Percentiles rank a stretch among this genome's conserved stretches.
Evolutionary conservation across 1,140 invertebrate species (phyloP).

Genomic region (Trichomalopsis sarcophagae): DNA sequence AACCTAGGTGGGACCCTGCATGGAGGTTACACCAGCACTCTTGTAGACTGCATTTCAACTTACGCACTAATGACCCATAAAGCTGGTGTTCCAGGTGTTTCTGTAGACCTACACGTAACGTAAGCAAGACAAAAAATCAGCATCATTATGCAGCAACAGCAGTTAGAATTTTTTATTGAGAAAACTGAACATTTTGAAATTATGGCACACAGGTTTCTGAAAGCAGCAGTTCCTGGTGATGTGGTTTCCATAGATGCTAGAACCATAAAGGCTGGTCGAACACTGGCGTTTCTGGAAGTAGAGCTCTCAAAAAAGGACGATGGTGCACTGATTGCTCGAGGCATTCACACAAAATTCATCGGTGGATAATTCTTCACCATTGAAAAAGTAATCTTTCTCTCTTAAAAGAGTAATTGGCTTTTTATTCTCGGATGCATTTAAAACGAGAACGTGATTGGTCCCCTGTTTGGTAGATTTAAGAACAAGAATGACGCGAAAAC

Average conservation of each 20-base stretch:
- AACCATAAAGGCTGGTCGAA: conserved; percentile 85
- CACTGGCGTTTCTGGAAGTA: conserved; percentile 87
- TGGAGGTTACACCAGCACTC: conserved; percentile 87
- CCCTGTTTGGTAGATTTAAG: too few relatives aligned
- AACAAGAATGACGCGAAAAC: too few relatives aligned
- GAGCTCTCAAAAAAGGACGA: conserved; percentile 84
- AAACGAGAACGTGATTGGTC: too few relatives aligned
- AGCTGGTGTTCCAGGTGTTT: conserved; percentile 80
- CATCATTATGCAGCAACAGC: neutral
- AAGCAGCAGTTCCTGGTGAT: conserved; percentile 85
- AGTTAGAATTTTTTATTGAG: neutral
- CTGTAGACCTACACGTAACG: conserved; percentile 84
- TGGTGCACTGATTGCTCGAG: conserved; percentile 84
- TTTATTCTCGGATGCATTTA: too few relatives aligned
- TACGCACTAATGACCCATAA: conserved; percentile 84
- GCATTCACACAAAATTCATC: conserved; percentile 87
- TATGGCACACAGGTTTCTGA: conserved; percentile 80
- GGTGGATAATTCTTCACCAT: conserved; percentile 51
- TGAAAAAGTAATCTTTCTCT: too few relatives aligned
- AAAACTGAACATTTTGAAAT: conserved; percentile 31
- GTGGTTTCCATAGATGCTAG: conserved; percentile 86
- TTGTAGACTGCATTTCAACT: conserved; percentile 90
- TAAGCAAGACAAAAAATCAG: conserved; percentile 68
- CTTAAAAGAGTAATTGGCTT: too few relatives aligned
- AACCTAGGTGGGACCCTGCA: conserved; percentile 87